Conservation (phyloP, 2,888 invertebrate genomes). For the Strigamia crassipes region DNA sequence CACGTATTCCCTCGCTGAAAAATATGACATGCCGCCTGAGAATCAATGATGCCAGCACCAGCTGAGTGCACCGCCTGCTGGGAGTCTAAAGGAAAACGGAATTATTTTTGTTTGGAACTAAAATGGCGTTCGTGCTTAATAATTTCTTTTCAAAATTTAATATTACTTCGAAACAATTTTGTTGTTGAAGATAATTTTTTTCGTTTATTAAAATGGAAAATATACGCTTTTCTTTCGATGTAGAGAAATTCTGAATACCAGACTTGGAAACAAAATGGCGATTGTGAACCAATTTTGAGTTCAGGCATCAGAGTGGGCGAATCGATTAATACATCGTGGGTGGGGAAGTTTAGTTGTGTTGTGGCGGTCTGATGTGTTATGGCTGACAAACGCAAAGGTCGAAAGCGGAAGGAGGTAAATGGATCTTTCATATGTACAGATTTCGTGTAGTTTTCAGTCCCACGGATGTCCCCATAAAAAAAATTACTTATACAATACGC, state of each 20-base stretch:
- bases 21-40: slow-evolving; percentile 1
- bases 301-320: neutral
- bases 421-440: neutral
- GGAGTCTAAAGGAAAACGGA: neutral
- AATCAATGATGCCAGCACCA: neutral
- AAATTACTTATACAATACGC: neutral
- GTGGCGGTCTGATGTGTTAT: slow-evolving; percentile 30
- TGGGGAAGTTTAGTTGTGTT: neutral
- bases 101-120: neutral
- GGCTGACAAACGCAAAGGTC: slow-evolving; percentile 47
- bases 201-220: neutral
- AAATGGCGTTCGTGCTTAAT: neutral
- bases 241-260: neutral
- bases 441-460: neutral
- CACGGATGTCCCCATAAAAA: neutral
- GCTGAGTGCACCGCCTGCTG: neutral
- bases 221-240: neutral
- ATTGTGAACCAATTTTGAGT: neutral
- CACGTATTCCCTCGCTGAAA: neutral
- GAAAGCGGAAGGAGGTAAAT: slow-evolving; percentile 47
- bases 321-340: neutral
- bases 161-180: neutral
- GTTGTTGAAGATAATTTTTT: neutral
- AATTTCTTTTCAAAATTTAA: neutral
- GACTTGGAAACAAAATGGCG: slow-evolving; percentile 12